These are phyloP conservation scores for Mesocentrotus franciscanus DNA, from an alignment of 53 echinoderm and acorn worm genomes.

Conservation along the genomic window DNA sequence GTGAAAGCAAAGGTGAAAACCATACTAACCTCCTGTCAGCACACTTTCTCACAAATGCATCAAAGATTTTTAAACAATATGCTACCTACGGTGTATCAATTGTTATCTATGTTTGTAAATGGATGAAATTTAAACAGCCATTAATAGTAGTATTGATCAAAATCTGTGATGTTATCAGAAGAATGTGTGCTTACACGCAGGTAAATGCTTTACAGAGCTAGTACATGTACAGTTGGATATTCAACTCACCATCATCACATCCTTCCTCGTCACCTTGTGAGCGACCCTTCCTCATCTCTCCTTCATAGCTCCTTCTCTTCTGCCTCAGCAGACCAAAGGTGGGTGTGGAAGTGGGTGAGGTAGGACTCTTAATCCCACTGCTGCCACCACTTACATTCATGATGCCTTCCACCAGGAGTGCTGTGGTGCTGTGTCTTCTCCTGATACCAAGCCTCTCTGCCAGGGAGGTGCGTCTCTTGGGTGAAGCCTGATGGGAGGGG, in stretches of 20 bases:
- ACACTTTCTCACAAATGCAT: not conserved
- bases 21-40: not conserved
- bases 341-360: slow-evolving; percentile 46
- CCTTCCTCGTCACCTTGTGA: slow-evolving; percentile 56
- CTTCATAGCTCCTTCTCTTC: slow-evolving; percentile 69
- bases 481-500: slow-evolving; percentile 13
- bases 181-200: not conserved
- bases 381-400: slow-evolving; percentile 22
- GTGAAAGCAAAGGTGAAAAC: not conserved
- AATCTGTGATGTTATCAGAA: not conserved
- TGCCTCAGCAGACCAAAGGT: slow-evolving; percentile 64
- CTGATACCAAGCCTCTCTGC: slow-evolving; percentile 53
- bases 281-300: slow-evolving; percentile 59
- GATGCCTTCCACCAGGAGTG: slow-evolving; percentile 58
- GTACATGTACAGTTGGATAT: not conserved
- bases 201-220: not conserved
- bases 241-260: slow-evolving; percentile 52
- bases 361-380: slow-evolving; percentile 44
- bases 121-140: not conserved
- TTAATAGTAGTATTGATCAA: not conserved
- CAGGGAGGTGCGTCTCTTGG: slow-evolving; percentile 62
- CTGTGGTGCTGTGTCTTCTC: slow-evolving; percentile 58
- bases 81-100: not conserved
- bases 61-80: not conserved
- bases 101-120: not conserved